These are phyloP conservation scores for Ectemnius continuus DNA, from an alignment of 2,888 invertebrate genomes.

Conservation along the genomic window DNA sequence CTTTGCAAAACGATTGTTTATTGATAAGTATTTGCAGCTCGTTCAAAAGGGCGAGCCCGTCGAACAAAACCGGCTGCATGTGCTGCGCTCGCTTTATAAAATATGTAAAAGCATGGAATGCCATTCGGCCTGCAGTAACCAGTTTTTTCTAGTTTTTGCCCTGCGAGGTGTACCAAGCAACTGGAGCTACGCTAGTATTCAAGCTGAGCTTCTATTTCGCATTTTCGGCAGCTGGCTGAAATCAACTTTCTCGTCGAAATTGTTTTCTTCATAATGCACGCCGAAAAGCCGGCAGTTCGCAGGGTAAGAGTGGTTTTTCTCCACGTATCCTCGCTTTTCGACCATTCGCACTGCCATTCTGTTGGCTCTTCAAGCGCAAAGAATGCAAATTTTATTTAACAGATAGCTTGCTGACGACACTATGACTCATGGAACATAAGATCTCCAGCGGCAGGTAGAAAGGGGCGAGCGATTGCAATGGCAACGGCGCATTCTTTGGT, in stretches of 20 bases:
- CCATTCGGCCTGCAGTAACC: slow-evolving; percentile 32
- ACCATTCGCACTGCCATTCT: too few relatives aligned
- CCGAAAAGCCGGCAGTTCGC: not conserved
- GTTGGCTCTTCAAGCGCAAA: too few relatives aligned
- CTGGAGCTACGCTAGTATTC: slow-evolving; percentile 13
- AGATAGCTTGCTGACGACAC: too few relatives aligned
- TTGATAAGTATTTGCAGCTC: slow-evolving; percentile 8
- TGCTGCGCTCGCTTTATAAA: slow-evolving; percentile 31
- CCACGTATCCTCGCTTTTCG: not conserved
- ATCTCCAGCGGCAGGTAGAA: not conserved
- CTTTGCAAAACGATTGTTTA: not conserved
- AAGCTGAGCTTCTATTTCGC: slow-evolving; percentile 18
- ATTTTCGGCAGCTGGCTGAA: slow-evolving; percentile 8
- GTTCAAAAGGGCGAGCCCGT: not conserved
- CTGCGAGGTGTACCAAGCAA: not conserved
- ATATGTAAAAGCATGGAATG: slow-evolving; percentile 41
- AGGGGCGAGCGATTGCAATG: not conserved
- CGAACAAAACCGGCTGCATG: slow-evolving; percentile 34
- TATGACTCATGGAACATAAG: not conserved
- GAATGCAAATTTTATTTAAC: too few relatives aligned
- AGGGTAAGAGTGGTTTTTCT: too few relatives aligned
- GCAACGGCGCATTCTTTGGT: not conserved
- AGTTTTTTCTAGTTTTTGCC: slow-evolving; percentile 25
- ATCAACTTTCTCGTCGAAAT: slow-evolving; percentile 13
- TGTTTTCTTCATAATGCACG: slow-evolving; percentile 19